phyloP scores from a whole-genome alignment of 2,797 vertebrate species.

The Parauchenoglanis punctatus region DNA sequence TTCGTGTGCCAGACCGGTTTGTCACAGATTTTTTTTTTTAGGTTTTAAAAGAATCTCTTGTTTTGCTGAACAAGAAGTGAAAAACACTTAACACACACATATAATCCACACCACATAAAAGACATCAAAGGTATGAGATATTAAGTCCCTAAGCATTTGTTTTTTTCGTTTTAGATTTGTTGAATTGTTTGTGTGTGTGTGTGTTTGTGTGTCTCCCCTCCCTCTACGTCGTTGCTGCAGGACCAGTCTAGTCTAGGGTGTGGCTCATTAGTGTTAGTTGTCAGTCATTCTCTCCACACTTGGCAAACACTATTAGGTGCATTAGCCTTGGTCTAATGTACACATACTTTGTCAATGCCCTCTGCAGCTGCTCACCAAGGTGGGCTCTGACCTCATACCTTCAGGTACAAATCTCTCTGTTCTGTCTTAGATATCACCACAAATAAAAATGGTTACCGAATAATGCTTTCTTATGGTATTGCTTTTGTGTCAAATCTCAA shows the following conservation, averaged over 20 bases:
- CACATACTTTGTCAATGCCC: slow-evolving; percentile 58
- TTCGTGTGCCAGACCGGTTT: slow-evolving; percentile 54
- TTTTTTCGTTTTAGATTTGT: background rate
- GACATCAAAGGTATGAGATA: background rate
- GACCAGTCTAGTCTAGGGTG: slow-evolving; percentile 62
- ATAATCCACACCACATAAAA: background rate
- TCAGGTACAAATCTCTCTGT: slow-evolving; percentile 13
- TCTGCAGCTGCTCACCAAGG: slow-evolving; percentile 51
- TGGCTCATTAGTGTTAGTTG: slow-evolving; percentile 69
- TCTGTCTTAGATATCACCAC: background rate
- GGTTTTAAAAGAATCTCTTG: slow-evolving; percentile 4
- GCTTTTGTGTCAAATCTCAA: background rate
- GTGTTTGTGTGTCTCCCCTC: slow-evolving; percentile 20
- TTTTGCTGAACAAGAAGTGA: background rate
- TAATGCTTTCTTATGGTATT: background rate
- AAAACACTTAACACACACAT: background rate
- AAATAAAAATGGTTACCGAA: background rate
- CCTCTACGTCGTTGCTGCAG: slow-evolving; percentile 41
- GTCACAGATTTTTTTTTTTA: slow-evolving; percentile 37
- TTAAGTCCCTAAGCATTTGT: background rate
- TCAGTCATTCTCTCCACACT: slow-evolving; percentile 67
- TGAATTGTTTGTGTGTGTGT: background rate
- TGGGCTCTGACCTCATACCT: slow-evolving; percentile 47
- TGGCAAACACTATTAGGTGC: slow-evolving; percentile 65
- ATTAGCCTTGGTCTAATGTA: slow-evolving; percentile 61